Evolutionary conservation across 2,888 invertebrate species (phyloP).

Genomic region (Bellardia pandia): DNA sequence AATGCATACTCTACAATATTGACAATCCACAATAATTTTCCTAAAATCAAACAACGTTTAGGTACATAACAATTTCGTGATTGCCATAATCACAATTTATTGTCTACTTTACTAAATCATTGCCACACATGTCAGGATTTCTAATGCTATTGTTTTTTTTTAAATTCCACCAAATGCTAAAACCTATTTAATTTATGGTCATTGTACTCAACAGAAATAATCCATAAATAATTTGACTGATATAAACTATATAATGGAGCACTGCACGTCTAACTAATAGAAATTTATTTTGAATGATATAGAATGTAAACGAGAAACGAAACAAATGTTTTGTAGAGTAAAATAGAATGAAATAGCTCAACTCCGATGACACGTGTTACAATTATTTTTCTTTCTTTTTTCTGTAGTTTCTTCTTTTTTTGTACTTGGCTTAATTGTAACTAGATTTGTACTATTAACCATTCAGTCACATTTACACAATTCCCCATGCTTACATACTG

Average conservation of each 20-base stretch:
- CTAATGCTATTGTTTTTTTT: not conserved
- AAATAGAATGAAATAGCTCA: not conserved
- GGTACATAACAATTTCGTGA: not conserved
- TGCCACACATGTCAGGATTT: not conserved
- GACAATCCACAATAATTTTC: not conserved
- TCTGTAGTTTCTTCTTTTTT: not conserved
- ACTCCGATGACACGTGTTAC: constrained; percentile 6
- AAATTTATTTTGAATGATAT: not conserved
- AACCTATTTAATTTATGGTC: not conserved
- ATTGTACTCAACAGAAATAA: constrained; percentile 12
- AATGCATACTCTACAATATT: too few species aligned
- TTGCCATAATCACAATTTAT: not conserved
- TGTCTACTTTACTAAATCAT: not conserved
- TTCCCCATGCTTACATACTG: too few species aligned
- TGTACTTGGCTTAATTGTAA: constrained; percentile 19
- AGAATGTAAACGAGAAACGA: not conserved
- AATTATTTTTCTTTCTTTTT: not conserved
- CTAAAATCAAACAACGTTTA: not conserved
- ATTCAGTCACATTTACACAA: constrained; percentile 19
- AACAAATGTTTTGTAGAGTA: not conserved
- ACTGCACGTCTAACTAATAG: not conserved
- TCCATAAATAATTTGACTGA: constrained; percentile 9
- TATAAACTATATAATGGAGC: not conserved
- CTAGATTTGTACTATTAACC: constrained; percentile 17
- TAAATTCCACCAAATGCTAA: not conserved